Base-by-base conservation (phyloP, 2,888 invertebrate species). In the Hypolimnas misippus region DNA sequence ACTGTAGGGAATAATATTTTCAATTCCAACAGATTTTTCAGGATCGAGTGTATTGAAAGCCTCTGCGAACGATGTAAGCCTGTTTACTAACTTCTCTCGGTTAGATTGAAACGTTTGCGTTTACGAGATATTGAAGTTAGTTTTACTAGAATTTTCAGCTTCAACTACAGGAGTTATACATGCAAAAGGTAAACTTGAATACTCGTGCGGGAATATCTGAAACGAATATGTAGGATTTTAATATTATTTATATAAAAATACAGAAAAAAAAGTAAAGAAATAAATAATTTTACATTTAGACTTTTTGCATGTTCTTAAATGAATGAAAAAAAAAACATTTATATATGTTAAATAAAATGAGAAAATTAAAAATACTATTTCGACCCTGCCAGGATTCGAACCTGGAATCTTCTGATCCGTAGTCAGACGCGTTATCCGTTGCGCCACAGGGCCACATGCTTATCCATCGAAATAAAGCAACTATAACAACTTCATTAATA, bases 371-470 rank as follows among this genome's bases (percentile, higher is more conserved):
- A 6, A 16, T 2, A 7, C 8, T 0, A 10, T 1, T 0, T 71
- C 93, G 93, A 93, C 92, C 93, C 88, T 93, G 93, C 93, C 93
- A 93, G 93, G 93, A 93, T 93, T 93, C 93, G 93, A 93, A 93
- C 90, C 93, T 94, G 94, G 92, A 93, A 93, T 93, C 93, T 93
- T 93, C 93, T 93, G 94, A 94, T 94, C 93, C 93, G 94, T 94
- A 94, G 94, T 93, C 94, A 94, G 94, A 94, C 94, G 94, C 94
- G 93, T 94, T 94, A 94, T 94, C 92, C 93, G 83, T 93, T 93
- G 93, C 93, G 93, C 93, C 93, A 93, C 93, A 93, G 89, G 93
- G 93, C 93, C 93, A 35, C 42, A 19, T 0, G 8, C 3, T 7
- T 25, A 14, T 21, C 1, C 38, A 21, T 16, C 19, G 14, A 49